Evolutionary conservation across 2,113 vertebrate genomes (phyloP).

Genomic region (Stigmatopora argus): DNA sequence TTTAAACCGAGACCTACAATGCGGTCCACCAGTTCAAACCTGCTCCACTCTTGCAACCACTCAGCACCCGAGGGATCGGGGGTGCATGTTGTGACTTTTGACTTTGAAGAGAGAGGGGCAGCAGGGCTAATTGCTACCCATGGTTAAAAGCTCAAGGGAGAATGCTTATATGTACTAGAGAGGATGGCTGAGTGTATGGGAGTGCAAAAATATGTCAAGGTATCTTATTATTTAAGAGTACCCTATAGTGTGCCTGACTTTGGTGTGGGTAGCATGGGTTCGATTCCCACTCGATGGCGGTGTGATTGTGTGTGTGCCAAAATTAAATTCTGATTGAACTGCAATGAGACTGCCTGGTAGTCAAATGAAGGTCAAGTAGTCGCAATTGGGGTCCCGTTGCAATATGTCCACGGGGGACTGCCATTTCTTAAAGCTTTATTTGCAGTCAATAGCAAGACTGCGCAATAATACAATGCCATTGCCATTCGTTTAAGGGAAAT

Average conservation of each 20-base stretch:
- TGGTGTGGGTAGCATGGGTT: too few species aligned
- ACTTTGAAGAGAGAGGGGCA: slow-evolving; percentile 34
- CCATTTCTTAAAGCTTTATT: slow-evolving; percentile 19
- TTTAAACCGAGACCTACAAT: slow-evolving; percentile 26
- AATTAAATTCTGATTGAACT: slow-evolving; percentile 14
- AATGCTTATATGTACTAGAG: slow-evolving; percentile 14
- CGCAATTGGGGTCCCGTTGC: slow-evolving; percentile 3
- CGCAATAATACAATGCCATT: slow-evolving; percentile 21
- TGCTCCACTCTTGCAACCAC: slow-evolving; percentile 42
- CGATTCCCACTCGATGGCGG: too few species aligned
- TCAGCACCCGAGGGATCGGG: slow-evolving; percentile 29
- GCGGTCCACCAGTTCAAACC: slow-evolving; percentile 59
- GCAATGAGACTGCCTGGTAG: background rate
- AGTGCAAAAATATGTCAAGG: background rate
- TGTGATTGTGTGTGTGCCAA: too few species aligned
- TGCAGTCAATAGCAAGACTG: slow-evolving; percentile 13
- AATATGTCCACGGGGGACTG: slow-evolving; percentile 18
- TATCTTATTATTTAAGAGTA: background rate
- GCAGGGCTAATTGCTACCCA: slow-evolving; percentile 56
- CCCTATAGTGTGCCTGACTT: too few species aligned
- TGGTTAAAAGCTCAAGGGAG: slow-evolving; percentile 30
- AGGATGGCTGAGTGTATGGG: slow-evolving; percentile 16
- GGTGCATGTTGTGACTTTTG: slow-evolving; percentile 19
- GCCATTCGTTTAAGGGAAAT: slow-evolving; percentile 13
- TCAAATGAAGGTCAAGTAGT: slow-evolving; percentile 11